Conservation (phyloP, 1,140 invertebrate genomes). For the Meloidogyne floridensis region DNA sequence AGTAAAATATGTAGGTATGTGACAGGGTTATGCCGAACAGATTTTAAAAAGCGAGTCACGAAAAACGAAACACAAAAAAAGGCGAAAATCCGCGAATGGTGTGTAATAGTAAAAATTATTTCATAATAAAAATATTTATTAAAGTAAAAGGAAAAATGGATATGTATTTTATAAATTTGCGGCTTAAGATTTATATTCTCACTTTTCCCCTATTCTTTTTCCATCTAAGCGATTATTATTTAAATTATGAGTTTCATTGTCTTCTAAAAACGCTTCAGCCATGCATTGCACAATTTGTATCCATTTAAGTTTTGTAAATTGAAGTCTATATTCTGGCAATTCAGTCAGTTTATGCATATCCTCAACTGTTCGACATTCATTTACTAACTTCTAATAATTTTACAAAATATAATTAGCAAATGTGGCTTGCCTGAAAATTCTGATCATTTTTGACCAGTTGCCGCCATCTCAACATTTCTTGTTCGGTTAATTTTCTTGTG, state of each 20-base stretch:
- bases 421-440: slow-evolving; percentile 12
- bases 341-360: slow-evolving; percentile 49
- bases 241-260: not conserved
- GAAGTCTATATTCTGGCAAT: slow-evolving; percentile 48
- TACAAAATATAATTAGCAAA: not conserved
- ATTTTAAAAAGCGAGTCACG: too few species aligned
- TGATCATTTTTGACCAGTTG: slow-evolving; percentile 47
- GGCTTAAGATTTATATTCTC: not conserved
- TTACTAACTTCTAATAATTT: slow-evolving; percentile 36
- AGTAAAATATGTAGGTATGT: too few species aligned
- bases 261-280: slow-evolving; percentile 24
- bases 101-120: too few species aligned
- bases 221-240: not conserved
- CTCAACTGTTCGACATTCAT: slow-evolving; percentile 39
- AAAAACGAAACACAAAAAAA: too few species aligned
- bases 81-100: too few species aligned
- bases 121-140: too few species aligned
- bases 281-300: slow-evolving; percentile 54
- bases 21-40: too few species aligned
- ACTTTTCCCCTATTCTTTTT: not conserved
- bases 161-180: too few species aligned
- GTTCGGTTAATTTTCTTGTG: slow-evolving; percentile 48
- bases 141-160: too few species aligned
- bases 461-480: slow-evolving; percentile 50
- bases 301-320: slow-evolving; percentile 53